Base-by-base conservation (phyloP, 2,113 vertebrate species). In the Mesoclemmys tuberculata region DNA sequence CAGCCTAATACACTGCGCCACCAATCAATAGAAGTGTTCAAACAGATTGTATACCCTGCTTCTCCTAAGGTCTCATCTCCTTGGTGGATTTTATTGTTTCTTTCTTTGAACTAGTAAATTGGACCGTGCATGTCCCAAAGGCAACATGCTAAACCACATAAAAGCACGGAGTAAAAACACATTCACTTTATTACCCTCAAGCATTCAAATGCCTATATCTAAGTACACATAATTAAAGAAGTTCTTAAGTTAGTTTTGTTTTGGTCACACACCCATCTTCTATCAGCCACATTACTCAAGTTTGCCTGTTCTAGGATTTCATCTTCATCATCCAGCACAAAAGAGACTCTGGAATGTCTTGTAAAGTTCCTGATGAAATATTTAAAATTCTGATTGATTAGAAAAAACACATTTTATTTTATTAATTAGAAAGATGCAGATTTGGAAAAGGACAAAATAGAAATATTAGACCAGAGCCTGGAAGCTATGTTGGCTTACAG, bases 181-280 rank as follows among this genome's bases (percentile, higher is more conserved):
- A 54, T 85, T 91, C 82, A 2, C 61, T 87, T 94, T 96, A 58
- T 93, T 96, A 86, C 31, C 64, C 56, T 84, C 89, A 88, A 94
- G 92, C 78, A 86, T 80, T 91, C 79, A 64, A 41, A 86, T 64
- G 91, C 80, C 74, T 90, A 11, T 10, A 89, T 49, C 64, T 48
- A 68, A 52, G 18, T 87, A 44, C 83, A 55, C 14, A 16, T 41
- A 24, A 24, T 54, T 55, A 82, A 79, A 74, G 78, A 84, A 89
- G 68, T 82, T 26, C 3, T 18, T 89, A 75, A 44, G 41, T 44
- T 75, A 44, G 12, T 44, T 44, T 24, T 3, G 21, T 75, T 44
- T 11, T 44, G 41, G 19, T 44, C 38, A 75, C 9, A 21, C 38
- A 27, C 41, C n/a, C n/a, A n/a, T n/a, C n/a, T n/a, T n/a, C n/a